phyloP scores from a whole-genome alignment of 2,888 invertebrate genomes.

The Macrophya alboannulata region DNA sequence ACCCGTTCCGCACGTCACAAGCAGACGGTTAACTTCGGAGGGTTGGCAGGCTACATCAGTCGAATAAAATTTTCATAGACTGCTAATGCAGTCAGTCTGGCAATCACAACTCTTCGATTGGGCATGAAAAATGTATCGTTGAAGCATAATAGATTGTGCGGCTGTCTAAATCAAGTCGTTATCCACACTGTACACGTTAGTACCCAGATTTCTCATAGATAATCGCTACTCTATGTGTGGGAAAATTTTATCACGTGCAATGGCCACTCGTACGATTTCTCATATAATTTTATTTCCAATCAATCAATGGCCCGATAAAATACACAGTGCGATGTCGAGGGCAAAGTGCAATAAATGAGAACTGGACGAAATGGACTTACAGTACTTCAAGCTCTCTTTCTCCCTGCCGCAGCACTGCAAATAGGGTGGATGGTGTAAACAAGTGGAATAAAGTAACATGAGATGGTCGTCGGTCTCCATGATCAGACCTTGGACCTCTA shows the following conservation, averaged over 20 bases:
- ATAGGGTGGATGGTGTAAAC: constrained; percentile 49
- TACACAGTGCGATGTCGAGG: not conserved
- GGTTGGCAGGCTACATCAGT: constrained; percentile 13
- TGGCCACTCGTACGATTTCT: not conserved
- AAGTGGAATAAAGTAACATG: constrained; percentile 41
- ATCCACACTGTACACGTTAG: not conserved
- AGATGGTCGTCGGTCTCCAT: constrained; percentile 5
- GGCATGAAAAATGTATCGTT: constrained; percentile 7
- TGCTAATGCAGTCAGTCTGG: constrained; percentile 34
- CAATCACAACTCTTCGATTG: constrained; percentile 38
- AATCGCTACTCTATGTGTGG: not conserved
- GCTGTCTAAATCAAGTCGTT: not conserved
- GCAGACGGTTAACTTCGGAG: constrained; percentile 17
- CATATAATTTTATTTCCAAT: constrained; percentile 28
- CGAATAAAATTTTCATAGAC: constrained; percentile 28
- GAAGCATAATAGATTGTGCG: not conserved
- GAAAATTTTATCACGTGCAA: not conserved
- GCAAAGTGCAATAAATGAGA: constrained; percentile 14
- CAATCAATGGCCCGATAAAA: constrained; percentile 23
- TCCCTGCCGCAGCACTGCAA: constrained; percentile 8
- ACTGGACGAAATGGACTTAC: not conserved
- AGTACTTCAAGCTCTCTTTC: not conserved
- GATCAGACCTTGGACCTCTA: constrained; percentile 11
- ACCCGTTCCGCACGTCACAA: not conserved
- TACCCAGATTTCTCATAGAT: not conserved